Base-by-base conservation (phyloP, 64 coral and sea anemone genomes). In the Porites lutea region DNA sequence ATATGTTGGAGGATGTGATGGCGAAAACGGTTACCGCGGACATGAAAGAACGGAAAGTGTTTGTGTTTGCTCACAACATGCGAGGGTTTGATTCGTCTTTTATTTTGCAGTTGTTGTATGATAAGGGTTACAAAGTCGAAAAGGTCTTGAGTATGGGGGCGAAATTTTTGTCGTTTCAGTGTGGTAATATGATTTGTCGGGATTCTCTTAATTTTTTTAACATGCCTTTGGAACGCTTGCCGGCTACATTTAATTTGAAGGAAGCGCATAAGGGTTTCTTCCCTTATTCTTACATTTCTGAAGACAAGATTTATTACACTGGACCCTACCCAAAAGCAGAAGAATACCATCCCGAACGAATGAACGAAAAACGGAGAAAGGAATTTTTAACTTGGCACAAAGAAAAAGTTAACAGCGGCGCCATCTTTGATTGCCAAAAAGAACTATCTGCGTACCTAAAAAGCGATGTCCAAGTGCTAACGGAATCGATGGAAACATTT, bases 241-340 rank as follows among this genome's bases (percentile, higher is more conserved):
- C 88, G 3, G 37, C 53, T 19, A 81, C 93, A 5, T 90, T 95
- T 58, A 82, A 27, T 0, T 6, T 51, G 62, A 52, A 21, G 0
- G 62, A 80, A 6, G 23, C 74, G 23, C 65, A 77, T 10, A 95
- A 90, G 37, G 93, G 88, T 1, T 90, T 37, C 21, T 95, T 95
- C 44, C 93, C 87, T 6, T 82, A 90, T 59, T 79, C 86, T 14
- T 95, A 90, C 19, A 95, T 90, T 45, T 87, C 71, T 0, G 13
- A 5, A 0, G 59, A 8, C 1, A 58, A 95, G 6, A 48, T 61
- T 44, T 9, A 52, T 13, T 95, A 95, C 44, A 52, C 61, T 8
- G 93, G 81, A 1, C 4, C 61, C 57, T 61, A 83, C 4, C 66
- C 66, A 4, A 5, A 22, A 3, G 8, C 6, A 7, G 7, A 86